Evolutionary conservation across 2,888 invertebrate species (phyloP).

Genomic region (Agriopis marginaria): DNA sequence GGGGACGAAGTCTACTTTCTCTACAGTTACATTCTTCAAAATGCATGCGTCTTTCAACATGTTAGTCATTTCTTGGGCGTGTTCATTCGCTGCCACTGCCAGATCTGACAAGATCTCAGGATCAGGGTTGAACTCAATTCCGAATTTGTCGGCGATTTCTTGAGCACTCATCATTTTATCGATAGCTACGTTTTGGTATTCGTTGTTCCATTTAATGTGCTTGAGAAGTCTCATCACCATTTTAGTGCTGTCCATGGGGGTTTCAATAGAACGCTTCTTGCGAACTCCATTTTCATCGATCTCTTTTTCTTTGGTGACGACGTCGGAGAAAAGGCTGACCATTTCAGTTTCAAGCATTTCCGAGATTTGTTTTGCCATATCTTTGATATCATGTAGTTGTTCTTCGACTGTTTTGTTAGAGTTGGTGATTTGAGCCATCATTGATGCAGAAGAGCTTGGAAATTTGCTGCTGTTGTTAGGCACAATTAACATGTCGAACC

Average conservation of each 20-base stretch:
- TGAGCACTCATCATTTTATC: constrained; percentile 83
- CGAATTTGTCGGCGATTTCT: constrained; percentile 80
- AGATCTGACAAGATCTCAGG: constrained; percentile 74
- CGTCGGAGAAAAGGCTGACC: constrained; percentile 67
- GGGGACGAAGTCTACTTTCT: constrained; percentile 51
- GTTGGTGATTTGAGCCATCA: constrained; percentile 69
- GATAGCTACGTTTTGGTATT: constrained; percentile 80
- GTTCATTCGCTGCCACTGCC: constrained; percentile 71
- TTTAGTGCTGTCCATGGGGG: constrained; percentile 74
- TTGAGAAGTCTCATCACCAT: constrained; percentile 72
- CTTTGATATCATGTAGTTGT: constrained; percentile 74
- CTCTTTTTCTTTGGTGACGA: constrained; percentile 53
- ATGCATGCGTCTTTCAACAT: constrained; percentile 67
- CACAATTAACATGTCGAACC: constrained; percentile 64
- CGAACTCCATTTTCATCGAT: constrained; percentile 58
- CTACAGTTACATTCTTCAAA: constrained; percentile 56
- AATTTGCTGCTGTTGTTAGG: constrained; percentile 53
- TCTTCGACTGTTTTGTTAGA: constrained; percentile 72
- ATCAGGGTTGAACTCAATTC: constrained; percentile 75
- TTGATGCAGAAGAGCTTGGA: constrained; percentile 64
- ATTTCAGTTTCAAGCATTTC: constrained; percentile 71
- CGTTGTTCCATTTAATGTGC: constrained; percentile 78
- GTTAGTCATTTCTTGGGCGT: constrained; percentile 70
- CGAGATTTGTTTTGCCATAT: constrained; percentile 69
- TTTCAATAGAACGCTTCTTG: constrained; percentile 69